phyloP scores from a whole-genome alignment of 2,888 invertebrate genomes.

The Plagodis pulveraria region DNA sequence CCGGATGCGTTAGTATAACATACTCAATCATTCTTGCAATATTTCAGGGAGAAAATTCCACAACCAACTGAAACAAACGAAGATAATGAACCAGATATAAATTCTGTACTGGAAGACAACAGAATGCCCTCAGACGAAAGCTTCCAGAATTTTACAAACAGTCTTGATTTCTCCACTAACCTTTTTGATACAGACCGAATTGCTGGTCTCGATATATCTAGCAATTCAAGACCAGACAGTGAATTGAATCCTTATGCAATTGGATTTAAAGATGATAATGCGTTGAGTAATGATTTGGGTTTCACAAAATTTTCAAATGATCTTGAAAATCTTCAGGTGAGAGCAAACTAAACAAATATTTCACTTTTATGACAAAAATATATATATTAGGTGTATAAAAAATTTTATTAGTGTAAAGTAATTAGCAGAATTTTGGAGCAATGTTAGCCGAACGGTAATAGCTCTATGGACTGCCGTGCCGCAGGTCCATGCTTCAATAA shows the following conservation, averaged over 20 bases:
- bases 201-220: conserved; percentile 60
- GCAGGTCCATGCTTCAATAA: no score
- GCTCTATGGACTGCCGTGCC: no score
- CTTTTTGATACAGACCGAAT: conserved; percentile 67
- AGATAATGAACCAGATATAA: conserved; percentile 29
- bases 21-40: no score
- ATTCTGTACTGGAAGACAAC: conserved; percentile 51
- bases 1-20: no score
- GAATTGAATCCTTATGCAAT: conserved; percentile 54
- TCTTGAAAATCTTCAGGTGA: conserved; percentile 31
- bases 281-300: conserved; percentile 43
- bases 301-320: conserved; percentile 33
- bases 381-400: no score
- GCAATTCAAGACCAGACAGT: conserved; percentile 54
- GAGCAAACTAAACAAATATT: not conserved
- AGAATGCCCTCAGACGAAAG: conserved; percentile 67
- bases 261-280: conserved; percentile 49
- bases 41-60: conserved; percentile 24
- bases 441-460: no score
- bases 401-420: no score
- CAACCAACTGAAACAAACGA: conserved; percentile 4
- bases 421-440: no score
- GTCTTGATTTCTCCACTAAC: conserved; percentile 62
- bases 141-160: conserved; percentile 63
- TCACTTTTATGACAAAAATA: not conserved